Percentiles rank a stretch among this genome's conserved stretches.
Evolutionary conservation across 2,113 vertebrate species (phyloP).

Genomic region (Pelmatolapia mariae): DNA sequence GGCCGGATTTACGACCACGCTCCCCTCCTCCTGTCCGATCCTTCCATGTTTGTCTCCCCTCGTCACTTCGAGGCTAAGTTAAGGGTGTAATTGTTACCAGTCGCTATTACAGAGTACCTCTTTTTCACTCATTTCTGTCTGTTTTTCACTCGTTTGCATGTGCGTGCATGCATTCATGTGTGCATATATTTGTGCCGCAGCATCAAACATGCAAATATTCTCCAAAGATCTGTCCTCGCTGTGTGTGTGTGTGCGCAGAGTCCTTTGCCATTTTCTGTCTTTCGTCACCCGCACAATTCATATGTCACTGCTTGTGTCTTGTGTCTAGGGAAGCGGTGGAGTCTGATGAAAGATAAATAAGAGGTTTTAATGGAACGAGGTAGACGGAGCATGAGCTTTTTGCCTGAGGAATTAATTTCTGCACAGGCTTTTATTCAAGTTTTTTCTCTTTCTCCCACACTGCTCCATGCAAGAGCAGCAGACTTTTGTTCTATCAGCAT

Average conservation of each 20-base stretch:
- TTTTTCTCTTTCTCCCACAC: neutral
- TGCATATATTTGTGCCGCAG: neutral
- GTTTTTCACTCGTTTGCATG: neutral
- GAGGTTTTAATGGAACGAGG: slow-evolving; percentile 1
- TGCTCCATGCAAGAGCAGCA: neutral
- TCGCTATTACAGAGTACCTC: neutral
- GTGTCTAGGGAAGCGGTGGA: neutral
- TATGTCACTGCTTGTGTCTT: neutral
- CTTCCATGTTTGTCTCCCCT: neutral
- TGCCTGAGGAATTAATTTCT: neutral
- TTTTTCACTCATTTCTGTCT: neutral
- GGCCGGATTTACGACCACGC: slow-evolving; percentile 10
- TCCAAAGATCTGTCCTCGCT: neutral
- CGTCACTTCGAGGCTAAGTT: neutral
- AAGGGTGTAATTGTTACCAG: neutral
- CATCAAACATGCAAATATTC: neutral
- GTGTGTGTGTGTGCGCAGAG: neutral
- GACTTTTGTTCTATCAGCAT: neutral
- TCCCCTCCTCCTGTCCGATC: neutral
- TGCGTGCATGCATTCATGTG: neutral
- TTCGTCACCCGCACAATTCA: neutral
- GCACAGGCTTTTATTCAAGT: neutral
- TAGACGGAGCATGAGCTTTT: neutral
- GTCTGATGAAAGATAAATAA: slow-evolving; percentile 13
- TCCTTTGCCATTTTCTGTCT: neutral